Evolutionary conservation across 2,888 invertebrate genomes (phyloP).

Genomic region (Caenorhabditis sp.): DNA sequence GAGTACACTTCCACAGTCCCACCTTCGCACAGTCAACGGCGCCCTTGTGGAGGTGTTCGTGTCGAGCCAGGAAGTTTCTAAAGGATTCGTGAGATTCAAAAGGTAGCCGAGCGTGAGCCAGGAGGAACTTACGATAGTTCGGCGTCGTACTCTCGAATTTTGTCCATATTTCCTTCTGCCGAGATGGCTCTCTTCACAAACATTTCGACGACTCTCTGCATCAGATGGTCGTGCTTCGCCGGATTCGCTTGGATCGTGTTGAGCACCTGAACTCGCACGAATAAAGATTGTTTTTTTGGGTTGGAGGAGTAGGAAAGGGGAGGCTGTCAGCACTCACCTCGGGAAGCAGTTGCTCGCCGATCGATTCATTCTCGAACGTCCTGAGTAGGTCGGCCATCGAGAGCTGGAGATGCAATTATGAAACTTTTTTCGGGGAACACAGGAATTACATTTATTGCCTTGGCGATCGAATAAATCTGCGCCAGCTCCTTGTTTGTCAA

Average conservation of each 20-base stretch:
- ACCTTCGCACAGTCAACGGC: constrained; percentile 46
- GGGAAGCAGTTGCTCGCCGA: constrained; percentile 59
- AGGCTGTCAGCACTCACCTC: too few relatives aligned
- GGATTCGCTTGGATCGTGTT: constrained; percentile 53
- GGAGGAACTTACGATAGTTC: constrained; percentile 40
- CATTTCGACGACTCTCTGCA: constrained; percentile 52
- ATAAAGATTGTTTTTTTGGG: constrained; percentile 20
- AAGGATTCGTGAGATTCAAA: background rate
- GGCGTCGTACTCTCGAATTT: constrained; percentile 48
- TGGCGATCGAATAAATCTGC: constrained; percentile 53
- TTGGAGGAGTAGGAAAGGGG: constrained; percentile 1
- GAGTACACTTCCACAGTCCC: constrained; percentile 53
- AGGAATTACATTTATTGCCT: constrained; percentile 44
- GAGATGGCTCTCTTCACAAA: constrained; percentile 49
- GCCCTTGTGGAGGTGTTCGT: constrained; percentile 50
- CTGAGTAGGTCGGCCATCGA: constrained; percentile 48
- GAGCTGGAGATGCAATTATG: constrained; percentile 12
- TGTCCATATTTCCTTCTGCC: constrained; percentile 37
- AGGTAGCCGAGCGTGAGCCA: background rate
- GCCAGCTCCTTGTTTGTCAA: constrained; percentile 54
- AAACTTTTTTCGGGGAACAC: background rate
- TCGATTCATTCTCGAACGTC: constrained; percentile 50
- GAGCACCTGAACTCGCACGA: constrained; percentile 45
- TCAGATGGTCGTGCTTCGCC: constrained; percentile 47
- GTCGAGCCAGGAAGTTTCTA: constrained; percentile 56